phyloP scores from a whole-genome alignment of 2,113 vertebrate species.

The Callopanchax toddi region DNA sequence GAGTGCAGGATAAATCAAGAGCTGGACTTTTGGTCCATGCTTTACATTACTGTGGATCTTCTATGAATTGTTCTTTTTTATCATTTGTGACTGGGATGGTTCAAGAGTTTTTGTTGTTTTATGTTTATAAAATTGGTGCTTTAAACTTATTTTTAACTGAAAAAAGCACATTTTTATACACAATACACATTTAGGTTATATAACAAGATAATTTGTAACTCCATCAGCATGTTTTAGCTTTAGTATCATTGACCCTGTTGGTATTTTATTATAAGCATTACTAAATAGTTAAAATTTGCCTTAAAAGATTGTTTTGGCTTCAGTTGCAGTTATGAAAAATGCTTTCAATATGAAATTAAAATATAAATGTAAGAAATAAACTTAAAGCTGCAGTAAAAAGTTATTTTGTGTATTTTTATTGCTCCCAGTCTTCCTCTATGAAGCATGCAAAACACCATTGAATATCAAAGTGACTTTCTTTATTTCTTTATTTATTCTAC shows the following conservation, averaged over 20 bases:
- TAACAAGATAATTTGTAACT: too few relatives aligned
- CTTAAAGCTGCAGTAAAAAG: neutral
- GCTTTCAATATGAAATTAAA: neutral
- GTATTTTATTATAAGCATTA: too few relatives aligned
- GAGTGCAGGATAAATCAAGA: constrained; percentile 43
- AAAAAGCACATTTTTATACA: neutral
- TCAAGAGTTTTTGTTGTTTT: neutral
- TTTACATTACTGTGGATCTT: neutral
- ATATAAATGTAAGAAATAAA: constrained; percentile 1
- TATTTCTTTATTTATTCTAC: neutral
- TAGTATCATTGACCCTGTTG: neutral
- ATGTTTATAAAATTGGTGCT: neutral
- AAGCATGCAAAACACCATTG: neutral
- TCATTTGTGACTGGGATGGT: neutral
- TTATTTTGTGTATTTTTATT: neutral
- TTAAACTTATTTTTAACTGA: neutral
- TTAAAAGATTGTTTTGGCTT: too few relatives aligned
- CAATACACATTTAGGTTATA: too few relatives aligned
- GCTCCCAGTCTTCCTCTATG: neutral
- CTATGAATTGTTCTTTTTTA: neutral
- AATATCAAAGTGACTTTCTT: constrained; percentile 27
- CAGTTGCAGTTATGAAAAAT: too few relatives aligned
- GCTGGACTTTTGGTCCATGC: neutral
- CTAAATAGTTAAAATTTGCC: too few relatives aligned
- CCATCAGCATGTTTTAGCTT: neutral